Evolutionary conservation across 2,888 invertebrate genomes (phyloP).

Genomic region (Ligdia adustata): DNA sequence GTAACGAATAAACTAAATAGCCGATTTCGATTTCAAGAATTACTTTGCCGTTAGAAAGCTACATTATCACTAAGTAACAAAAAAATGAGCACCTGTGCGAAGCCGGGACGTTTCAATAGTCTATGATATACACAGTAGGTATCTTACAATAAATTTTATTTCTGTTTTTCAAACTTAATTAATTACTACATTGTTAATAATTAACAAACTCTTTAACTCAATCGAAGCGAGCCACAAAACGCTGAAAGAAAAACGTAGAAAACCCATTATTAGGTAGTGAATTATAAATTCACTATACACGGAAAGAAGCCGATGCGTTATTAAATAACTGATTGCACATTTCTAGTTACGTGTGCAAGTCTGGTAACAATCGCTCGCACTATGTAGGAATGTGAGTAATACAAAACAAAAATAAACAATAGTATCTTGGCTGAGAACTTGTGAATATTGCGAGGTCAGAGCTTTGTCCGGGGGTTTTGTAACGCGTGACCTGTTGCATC

Average conservation of each 20-base stretch:
- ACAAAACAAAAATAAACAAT: constrained; percentile 11
- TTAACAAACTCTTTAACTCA: not conserved
- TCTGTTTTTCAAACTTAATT: too few species aligned
- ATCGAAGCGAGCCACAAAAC: constrained; percentile 1
- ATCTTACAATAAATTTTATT: too few species aligned
- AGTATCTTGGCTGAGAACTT: constrained; percentile 17
- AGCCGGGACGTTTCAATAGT: too few species aligned
- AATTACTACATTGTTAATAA: too few species aligned
- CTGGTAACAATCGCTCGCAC: constrained; percentile 6
- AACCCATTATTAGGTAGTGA: constrained; percentile 13
- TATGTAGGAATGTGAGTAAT: not conserved
- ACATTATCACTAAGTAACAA: too few species aligned
- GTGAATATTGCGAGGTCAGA: constrained; percentile 11
- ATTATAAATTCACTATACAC: too few species aligned
- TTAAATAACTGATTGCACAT: constrained; percentile 24
- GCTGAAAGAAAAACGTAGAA: not conserved
- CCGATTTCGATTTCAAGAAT: too few species aligned
- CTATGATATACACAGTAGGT: too few species aligned
- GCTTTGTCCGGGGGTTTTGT: constrained; percentile 13
- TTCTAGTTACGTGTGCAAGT: constrained; percentile 20
- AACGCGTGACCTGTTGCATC: constrained; percentile 20
- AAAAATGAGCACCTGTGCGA: too few species aligned
- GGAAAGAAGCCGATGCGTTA: constrained; percentile 18
- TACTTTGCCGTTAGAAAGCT: too few species aligned
- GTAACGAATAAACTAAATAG: too few species aligned